Percentiles rank a stretch among this genome's conserved stretches.
phyloP scores from a whole-genome alignment of 2,113 vertebrate genomes.

The Apteryx mantelli region DNA sequence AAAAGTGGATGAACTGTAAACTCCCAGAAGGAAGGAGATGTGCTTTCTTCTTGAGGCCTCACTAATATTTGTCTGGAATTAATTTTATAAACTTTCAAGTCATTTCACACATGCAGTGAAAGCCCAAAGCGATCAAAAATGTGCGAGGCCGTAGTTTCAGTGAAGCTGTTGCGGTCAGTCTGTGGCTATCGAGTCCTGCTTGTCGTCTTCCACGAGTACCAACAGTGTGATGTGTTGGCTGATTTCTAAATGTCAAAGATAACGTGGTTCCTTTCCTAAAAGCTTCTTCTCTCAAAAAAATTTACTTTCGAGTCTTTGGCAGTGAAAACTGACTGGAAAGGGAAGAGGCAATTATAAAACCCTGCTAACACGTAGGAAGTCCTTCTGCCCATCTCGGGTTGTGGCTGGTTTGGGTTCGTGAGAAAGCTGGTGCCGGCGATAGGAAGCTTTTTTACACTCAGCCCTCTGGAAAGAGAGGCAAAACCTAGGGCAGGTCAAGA shows the following conservation, averaged over 20 bases:
- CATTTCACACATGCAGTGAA: background rate
- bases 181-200: background rate
- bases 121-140: background rate
- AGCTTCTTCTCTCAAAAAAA: background rate
- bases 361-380: too few species aligned
- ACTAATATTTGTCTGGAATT: slow-evolving; percentile 43
- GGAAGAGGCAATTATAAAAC: too few species aligned
- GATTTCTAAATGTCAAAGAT: background rate
- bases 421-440: too few species aligned
- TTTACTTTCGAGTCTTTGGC: background rate
- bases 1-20: slow-evolving; percentile 53
- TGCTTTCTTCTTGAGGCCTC: slow-evolving; percentile 52
- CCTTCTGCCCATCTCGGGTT: too few species aligned
- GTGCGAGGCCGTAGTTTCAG: background rate
- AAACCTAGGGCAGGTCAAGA: too few species aligned
- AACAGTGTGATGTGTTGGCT: rapidly evolving
- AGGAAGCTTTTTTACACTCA: too few species aligned
- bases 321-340: background rate
- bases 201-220: background rate
- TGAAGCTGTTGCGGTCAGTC: background rate
- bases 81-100: slow-evolving; percentile 51
- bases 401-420: too few species aligned
- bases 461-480: too few species aligned
- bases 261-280: background rate
- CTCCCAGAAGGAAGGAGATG: slow-evolving; percentile 46